Conservation (phyloP, 2,797 vertebrate genomes). For the Esox masquinongy region DNA sequence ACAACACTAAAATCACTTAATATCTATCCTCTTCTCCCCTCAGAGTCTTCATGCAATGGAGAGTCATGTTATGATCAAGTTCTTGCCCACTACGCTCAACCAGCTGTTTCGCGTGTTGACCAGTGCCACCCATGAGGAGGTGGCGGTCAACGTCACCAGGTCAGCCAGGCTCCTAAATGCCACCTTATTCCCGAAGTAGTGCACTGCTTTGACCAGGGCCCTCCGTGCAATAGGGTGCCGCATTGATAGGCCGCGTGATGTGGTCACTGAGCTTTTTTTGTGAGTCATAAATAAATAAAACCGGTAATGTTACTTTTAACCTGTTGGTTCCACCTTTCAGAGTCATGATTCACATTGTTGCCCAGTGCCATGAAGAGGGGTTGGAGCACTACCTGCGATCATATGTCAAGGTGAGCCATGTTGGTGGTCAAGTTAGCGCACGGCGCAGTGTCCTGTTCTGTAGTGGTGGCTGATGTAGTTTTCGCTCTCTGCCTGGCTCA, state of each 20-base stretch:
- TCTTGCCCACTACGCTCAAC: constrained; percentile 93
- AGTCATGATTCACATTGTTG: constrained; percentile 96
- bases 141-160: constrained; percentile 95
- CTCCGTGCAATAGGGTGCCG: not conserved
- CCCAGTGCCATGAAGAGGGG: constrained; percentile 96
- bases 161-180: constrained; percentile 39
- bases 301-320: not conserved
- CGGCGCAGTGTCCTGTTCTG: not conserved
- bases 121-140: constrained; percentile 88
- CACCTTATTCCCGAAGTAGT: not conserved
- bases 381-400: constrained; percentile 94
- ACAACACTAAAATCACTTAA: not conserved
- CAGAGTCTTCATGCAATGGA: constrained; percentile 98
- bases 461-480: not conserved
- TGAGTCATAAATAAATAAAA: not conserved
- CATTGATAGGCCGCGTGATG: not conserved
- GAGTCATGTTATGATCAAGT: constrained; percentile 94
- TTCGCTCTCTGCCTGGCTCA: constrained; percentile 46
- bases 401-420: constrained; percentile 86
- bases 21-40: not conserved
- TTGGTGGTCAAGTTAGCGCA: not conserved
- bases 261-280: not conserved
- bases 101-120: constrained; percentile 93
- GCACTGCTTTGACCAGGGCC: not conserved
- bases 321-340: constrained; percentile 62